Conservation (phyloP, 2,888 invertebrate genomes). For the Polydrusus tereticollis region DNA sequence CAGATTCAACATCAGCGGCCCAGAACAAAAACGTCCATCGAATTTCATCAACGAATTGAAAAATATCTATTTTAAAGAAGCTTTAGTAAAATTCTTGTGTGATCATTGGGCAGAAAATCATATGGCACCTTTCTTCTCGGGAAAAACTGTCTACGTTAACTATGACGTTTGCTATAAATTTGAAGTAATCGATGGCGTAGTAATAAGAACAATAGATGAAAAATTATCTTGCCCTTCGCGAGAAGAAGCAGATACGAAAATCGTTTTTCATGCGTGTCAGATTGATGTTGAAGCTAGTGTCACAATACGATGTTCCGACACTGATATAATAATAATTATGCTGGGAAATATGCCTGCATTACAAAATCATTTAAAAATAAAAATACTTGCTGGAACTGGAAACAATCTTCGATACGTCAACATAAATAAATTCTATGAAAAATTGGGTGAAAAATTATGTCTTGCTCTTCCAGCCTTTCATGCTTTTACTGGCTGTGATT, state of each 20-base stretch:
- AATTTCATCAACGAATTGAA: slow-evolving; percentile 39
- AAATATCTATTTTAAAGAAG: slow-evolving; percentile 51
- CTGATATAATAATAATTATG: slow-evolving; percentile 52
- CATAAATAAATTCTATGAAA: slow-evolving; percentile 50
- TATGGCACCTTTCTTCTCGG: slow-evolving; percentile 52
- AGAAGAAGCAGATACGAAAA: slow-evolving; percentile 50
- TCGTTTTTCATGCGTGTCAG: slow-evolving; percentile 35
- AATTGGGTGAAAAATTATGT: slow-evolving; percentile 51
- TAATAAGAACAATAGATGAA: slow-evolving; percentile 35
- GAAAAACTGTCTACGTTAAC: slow-evolving; percentile 52
- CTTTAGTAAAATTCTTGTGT: slow-evolving; percentile 55
- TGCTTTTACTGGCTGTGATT: slow-evolving; percentile 44
- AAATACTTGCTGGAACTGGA: slow-evolving; percentile 48
- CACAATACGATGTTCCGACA: slow-evolving; percentile 50
- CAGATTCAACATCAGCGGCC: slow-evolving; percentile 28
- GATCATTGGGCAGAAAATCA: slow-evolving; percentile 54
- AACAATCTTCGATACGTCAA: slow-evolving; percentile 50
- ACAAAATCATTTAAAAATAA: slow-evolving; percentile 19
- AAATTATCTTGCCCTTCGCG: slow-evolving; percentile 38
- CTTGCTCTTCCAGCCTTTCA: too few relatives aligned
- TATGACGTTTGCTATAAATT: slow-evolving; percentile 44
- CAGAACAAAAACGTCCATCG: slow-evolving; percentile 38
- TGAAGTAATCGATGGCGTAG: slow-evolving; percentile 49
- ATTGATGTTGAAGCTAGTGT: slow-evolving; percentile 41
- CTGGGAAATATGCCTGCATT: slow-evolving; percentile 48